phyloP scores from a whole-genome alignment of 2,888 invertebrate genomes.

The Dromius quadrimaculatus region DNA sequence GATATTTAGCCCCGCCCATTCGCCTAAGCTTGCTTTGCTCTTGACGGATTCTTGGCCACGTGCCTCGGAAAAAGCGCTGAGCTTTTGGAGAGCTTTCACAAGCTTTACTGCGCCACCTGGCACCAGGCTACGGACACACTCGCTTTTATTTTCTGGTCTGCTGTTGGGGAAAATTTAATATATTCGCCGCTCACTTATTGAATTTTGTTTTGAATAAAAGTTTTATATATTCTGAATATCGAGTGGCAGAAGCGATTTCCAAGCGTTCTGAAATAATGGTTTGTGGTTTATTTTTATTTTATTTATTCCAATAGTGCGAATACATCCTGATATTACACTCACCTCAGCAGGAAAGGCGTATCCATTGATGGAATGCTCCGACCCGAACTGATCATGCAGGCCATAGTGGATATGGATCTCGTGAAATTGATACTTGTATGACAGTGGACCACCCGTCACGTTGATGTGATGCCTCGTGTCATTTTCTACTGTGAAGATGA shows the following conservation, averaged over 20 bases:
- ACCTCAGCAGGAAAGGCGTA: constrained; percentile 98
- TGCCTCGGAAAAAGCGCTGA: constrained; percentile 46
- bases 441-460: constrained; percentile 95
- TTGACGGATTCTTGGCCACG: constrained; percentile 45
- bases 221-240: constrained; percentile 35
- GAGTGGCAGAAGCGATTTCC: constrained; percentile 30
- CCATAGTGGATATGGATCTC: constrained; percentile 97
- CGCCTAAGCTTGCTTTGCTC: constrained; percentile 26
- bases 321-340: constrained; percentile 63
- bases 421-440: constrained; percentile 95
- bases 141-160: constrained; percentile 48
- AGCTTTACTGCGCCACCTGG: constrained; percentile 33
- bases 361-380: constrained; percentile 96
- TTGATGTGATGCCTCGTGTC: constrained; percentile 88
- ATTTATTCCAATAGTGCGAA: not conserved
- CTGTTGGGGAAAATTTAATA: constrained; percentile 46
- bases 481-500: constrained; percentile 91
- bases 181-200: constrained; percentile 47
- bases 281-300: constrained; percentile 20
- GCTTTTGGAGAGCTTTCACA: constrained; percentile 19
- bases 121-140: not conserved
- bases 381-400: constrained; percentile 90
- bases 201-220: constrained; percentile 51
- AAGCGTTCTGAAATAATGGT: constrained; percentile 34
- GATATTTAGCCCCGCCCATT: constrained; percentile 29